A percentile compares a stretch with the other conserved stretches of the same genome.
Evolutionary conservation across 2,113 vertebrate genomes (phyloP).

Genomic region (Hepsetus odoe): DNA sequence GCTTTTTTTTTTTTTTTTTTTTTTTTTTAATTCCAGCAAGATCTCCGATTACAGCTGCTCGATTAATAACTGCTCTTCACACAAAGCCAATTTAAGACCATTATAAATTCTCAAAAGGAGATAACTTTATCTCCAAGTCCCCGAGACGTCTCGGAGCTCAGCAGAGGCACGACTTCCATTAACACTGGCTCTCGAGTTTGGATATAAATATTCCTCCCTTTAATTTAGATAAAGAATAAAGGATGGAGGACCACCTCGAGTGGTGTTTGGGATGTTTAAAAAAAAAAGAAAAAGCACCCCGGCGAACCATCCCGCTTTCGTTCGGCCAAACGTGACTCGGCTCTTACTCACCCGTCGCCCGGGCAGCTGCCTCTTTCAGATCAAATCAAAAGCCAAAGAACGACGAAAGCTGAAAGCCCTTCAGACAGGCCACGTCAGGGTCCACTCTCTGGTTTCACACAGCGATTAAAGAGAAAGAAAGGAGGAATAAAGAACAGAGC

Average conservation of each 20-base stretch:
- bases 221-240: slow-evolving; percentile 68
- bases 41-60: slow-evolving; percentile 66
- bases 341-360: neutral
- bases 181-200: slow-evolving; percentile 68
- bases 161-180: slow-evolving; percentile 73
- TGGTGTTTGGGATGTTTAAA: slow-evolving; percentile 31
- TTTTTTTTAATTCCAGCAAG: slow-evolving; percentile 54
- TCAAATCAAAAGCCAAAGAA: neutral
- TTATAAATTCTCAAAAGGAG: slow-evolving; percentile 65
- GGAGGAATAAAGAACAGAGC: neutral
- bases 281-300: neutral
- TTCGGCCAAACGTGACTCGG: neutral
- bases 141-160: slow-evolving; percentile 65
- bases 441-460: neutral
- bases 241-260: slow-evolving; percentile 52
- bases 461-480: neutral
- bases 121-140: slow-evolving; percentile 66
- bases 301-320: neutral
- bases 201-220: slow-evolving; percentile 71
- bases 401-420: neutral
- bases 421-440: neutral
- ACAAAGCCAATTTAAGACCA: slow-evolving; percentile 69
- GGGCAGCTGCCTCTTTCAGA: neutral
- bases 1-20: slow-evolving; percentile 41
- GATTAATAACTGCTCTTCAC: slow-evolving; percentile 34